Conservation (phyloP, 23 tunicate species). For the Botrylloides violaceus region DNA sequence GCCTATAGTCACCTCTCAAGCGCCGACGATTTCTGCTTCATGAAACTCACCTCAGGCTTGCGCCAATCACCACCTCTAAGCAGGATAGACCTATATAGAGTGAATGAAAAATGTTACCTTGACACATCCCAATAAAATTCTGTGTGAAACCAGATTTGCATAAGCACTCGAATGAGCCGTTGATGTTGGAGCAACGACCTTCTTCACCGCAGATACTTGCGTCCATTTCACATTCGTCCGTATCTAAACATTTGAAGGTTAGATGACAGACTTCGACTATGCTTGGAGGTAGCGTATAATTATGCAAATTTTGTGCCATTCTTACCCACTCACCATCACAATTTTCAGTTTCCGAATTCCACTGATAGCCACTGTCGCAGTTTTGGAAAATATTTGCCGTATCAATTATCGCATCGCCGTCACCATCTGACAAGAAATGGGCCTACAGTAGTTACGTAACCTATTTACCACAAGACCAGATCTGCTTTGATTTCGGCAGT, state of each 20-base stretch:
- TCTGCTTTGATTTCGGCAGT: too few relatives aligned
- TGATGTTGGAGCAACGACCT: constrained; percentile 46
- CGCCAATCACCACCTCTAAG: too few relatives aligned
- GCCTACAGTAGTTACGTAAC: too few relatives aligned
- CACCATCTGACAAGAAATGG: not conserved
- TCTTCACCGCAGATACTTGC: constrained; percentile 67
- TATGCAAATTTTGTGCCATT: too few relatives aligned
- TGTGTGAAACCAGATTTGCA: constrained; percentile 51
- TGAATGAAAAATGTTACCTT: constrained; percentile 24
- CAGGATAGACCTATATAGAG: too few relatives aligned
- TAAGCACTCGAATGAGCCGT: constrained; percentile 65
- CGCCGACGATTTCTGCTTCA: too few relatives aligned
- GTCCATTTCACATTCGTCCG: constrained; percentile 49
- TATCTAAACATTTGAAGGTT: constrained; percentile 17
- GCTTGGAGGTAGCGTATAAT: too few relatives aligned
- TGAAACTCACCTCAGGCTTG: too few relatives aligned
- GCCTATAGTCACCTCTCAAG: too few relatives aligned
- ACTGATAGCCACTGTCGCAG: constrained; percentile 80
- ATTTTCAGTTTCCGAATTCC: constrained; percentile 21
- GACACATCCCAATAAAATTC: constrained; percentile 35
- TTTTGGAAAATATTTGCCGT: constrained; percentile 16
- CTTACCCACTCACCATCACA: constrained; percentile 41
- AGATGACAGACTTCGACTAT: too few relatives aligned
- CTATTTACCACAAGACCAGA: too few relatives aligned
- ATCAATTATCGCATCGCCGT: not conserved